Evolutionary conservation across 2,113 vertebrate species (phyloP), one percentile per base, ranked within the genome.

Genomic region (Pedetes capensis): DNA sequence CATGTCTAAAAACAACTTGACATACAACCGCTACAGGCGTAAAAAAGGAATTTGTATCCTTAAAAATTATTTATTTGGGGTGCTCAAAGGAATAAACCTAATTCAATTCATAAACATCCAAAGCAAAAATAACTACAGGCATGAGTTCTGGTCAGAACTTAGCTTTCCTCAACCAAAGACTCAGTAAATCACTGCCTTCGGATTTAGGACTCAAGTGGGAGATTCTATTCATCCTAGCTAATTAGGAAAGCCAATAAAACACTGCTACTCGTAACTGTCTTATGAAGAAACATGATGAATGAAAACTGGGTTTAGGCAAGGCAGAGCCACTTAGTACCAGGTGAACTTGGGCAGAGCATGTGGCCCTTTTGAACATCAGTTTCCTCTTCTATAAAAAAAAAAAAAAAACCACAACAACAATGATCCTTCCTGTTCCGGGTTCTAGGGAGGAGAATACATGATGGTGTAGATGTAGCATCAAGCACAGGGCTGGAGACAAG

Each of bases 51-150:
- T n/a, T 11, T 68, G 14, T 71, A 29, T 59, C 80, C 94, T 64
- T 6, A 80, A 80, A 78, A 89, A 74, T 10, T 69, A 25, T 29
- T 78, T 75, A 49, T 49, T 23, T 92, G 32, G 42, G 44, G 34
- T 34, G 23, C 69, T 91, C 63, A 57, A 71, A 95, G 66, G 55
- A 64, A 93, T 42, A 32, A 27, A 83, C n/a, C 71, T 84, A 69
- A 25, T 39, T 91, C 55, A 87, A 94, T 17, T 69, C 49, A 82
- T 76, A 82, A 93, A 14, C 8, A 16, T 32, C 51, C 61, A 81
- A 92, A 87, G 55, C 63, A 94, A 72, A 79, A 92, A 63, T 42
- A 96, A 85, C 47, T 27, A 22, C 63, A 91, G 81, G 25, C 57
- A n/a, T 47, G 32, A 63, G 47, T 55, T 92, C 80, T 75, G 44